Conservation (phyloP, 2,113 vertebrate genomes). For the Protomyctophum bolini region DNA sequence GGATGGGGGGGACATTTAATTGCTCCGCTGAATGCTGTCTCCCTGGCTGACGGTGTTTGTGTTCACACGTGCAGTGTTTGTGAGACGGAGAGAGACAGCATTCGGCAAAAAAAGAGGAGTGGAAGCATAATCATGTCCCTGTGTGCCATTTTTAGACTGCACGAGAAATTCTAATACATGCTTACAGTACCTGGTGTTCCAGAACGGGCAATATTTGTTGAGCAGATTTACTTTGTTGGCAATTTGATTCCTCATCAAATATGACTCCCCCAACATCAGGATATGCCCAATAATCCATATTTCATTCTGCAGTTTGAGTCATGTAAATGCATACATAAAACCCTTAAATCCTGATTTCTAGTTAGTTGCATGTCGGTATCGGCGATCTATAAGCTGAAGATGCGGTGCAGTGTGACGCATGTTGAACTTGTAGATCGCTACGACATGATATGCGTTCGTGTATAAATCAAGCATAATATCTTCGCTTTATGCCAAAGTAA, state of each 20-base stretch:
- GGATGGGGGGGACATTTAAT: slow-evolving; percentile 67
- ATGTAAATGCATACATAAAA: slow-evolving; percentile 63
- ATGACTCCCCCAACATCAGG: slow-evolving; percentile 61
- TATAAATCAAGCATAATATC: slow-evolving; percentile 33
- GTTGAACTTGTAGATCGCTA: too few species aligned
- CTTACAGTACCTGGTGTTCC: slow-evolving; percentile 66
- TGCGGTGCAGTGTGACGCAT: too few species aligned
- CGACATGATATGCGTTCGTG: too few species aligned
- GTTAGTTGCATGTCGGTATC: too few species aligned
- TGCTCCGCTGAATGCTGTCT: slow-evolving; percentile 72
- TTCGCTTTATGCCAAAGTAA: slow-evolving; percentile 48
- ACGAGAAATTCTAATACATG: slow-evolving; percentile 75
- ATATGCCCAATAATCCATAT: slow-evolving; percentile 71
- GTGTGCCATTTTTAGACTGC: slow-evolving; percentile 58
- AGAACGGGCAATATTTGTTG: slow-evolving; percentile 65
- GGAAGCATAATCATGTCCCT: slow-evolving; percentile 63
- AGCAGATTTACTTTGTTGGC: slow-evolving; percentile 65
- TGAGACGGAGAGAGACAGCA: slow-evolving; percentile 55
- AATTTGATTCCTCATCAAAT: slow-evolving; percentile 69
- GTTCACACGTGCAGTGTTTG: slow-evolving; percentile 63
- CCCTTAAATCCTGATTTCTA: background rate
- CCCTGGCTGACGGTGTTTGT: slow-evolving; percentile 60
- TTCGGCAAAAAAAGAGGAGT: slow-evolving; percentile 42
- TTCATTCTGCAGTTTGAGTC: slow-evolving; percentile 46
- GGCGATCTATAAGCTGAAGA: too few species aligned